Conservation (phyloP, 2,888 invertebrate genomes). For the Aphodius sticticus region DNA sequence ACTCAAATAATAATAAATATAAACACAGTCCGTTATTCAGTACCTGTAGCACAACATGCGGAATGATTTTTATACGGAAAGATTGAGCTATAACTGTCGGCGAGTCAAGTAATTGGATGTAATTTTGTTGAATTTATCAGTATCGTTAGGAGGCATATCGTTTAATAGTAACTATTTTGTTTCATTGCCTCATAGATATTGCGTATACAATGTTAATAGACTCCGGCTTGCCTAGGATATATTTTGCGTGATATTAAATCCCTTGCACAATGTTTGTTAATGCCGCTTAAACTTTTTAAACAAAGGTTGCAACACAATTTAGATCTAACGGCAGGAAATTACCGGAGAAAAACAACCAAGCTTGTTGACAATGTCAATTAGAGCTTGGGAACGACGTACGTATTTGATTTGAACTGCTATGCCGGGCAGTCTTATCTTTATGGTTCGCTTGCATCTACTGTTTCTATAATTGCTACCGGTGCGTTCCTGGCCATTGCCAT, state of each 20-base stretch:
- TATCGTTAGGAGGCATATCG: neutral
- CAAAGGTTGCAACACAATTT: neutral
- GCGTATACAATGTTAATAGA: neutral
- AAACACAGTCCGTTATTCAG: neutral
- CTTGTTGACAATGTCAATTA: neutral
- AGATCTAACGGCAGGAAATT: neutral
- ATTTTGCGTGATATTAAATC: neutral
- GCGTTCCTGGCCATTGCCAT: neutral
- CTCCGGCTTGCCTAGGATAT: neutral
- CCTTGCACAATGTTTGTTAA: neutral
- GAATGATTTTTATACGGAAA: neutral
- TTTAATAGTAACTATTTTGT: neutral
- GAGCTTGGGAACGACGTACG: neutral
- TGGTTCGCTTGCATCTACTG: neutral
- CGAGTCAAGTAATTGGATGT: neutral
- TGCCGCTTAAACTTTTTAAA: neutral
- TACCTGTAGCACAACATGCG: neutral
- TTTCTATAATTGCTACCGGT: neutral
- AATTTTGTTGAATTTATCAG: neutral
- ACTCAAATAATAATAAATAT: neutral
- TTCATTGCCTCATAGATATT: neutral
- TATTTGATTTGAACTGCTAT: neutral
- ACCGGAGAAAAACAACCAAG: neutral
- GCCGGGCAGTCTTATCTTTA: neutral
- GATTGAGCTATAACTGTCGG: neutral